These are phyloP conservation scores for Rhineura floridana DNA, from an alignment of 2,113 vertebrate species.

Conservation along the genomic window DNA sequence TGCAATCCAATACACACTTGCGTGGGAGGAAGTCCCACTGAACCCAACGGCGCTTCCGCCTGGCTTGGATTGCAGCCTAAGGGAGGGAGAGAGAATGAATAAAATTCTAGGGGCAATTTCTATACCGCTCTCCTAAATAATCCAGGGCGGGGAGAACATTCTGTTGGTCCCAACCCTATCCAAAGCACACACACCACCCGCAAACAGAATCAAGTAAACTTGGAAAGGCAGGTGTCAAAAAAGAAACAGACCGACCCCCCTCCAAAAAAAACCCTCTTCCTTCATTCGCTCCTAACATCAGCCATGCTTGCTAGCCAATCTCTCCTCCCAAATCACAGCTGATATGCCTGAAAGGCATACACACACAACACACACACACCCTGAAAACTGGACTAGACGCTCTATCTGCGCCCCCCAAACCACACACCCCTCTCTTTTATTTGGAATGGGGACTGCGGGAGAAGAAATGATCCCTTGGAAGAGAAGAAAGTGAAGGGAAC, in stretches of 20 bases:
- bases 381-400: neutral
- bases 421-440: no score
- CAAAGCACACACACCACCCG: neutral
- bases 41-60: no score
- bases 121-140: neutral
- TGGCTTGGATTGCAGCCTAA: no score
- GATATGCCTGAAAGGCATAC: neutral
- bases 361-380: neutral
- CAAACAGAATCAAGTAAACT: neutral
- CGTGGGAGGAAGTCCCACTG: no score
- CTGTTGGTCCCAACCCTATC: neutral
- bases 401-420: neutral
- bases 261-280: neutral
- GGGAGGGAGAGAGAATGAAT: neutral
- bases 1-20: no score
- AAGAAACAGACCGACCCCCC: no score
- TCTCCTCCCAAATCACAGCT: neutral
- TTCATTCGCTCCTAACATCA: neutral
- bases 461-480: no score
- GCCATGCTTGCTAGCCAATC: neutral
- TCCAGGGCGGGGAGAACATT: no score
- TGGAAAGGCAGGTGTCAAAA: neutral
- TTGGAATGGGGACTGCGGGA: neutral
- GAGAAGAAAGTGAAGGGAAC: no score
- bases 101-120: neutral